phyloP scores from a whole-genome alignment of 2,888 invertebrate species.

The Agrilus cyanescens region DNA sequence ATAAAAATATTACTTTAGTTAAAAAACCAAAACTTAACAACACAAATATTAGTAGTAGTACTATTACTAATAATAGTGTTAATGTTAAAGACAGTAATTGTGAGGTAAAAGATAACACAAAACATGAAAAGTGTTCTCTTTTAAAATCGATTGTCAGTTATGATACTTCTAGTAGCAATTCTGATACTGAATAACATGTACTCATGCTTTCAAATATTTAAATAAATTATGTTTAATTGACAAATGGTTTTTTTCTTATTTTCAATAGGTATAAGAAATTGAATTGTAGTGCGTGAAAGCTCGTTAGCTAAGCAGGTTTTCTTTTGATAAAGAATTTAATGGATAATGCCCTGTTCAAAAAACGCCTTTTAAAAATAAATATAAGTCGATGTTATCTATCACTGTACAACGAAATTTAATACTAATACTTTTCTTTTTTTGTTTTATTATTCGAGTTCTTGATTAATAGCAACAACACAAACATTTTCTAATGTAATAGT shows the following conservation, averaged over 20 bases:
- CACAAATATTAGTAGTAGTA: neutral
- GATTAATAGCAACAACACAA: slow-evolving; percentile 52
- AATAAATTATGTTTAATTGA: too few relatives aligned
- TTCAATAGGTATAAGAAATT: too few relatives aligned
- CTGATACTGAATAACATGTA: slow-evolving; percentile 2
- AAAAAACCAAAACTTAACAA: slow-evolving; percentile 7
- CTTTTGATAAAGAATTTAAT: too few relatives aligned
- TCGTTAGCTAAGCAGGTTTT: too few relatives aligned
- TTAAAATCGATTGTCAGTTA: neutral
- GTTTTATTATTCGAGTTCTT: slow-evolving; percentile 7
- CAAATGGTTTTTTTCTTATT: too few relatives aligned
- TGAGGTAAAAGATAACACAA: neutral
- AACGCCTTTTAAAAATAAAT: too few relatives aligned
- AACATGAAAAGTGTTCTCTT: too few relatives aligned
- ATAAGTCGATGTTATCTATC: too few relatives aligned
- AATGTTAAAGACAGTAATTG: neutral
- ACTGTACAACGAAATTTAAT: neutral
- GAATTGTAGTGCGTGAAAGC: too few relatives aligned
- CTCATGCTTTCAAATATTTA: neutral
- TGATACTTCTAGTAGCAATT: neutral
- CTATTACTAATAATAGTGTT: slow-evolving; percentile 1
- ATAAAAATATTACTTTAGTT: slow-evolving; percentile 9
- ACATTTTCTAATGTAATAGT: slow-evolving; percentile 67
- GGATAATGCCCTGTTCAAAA: too few relatives aligned
- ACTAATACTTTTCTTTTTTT: slow-evolving; percentile 2